Conservation (phyloP, 2,888 invertebrate genomes). For the Aporophyla nigra region DNA sequence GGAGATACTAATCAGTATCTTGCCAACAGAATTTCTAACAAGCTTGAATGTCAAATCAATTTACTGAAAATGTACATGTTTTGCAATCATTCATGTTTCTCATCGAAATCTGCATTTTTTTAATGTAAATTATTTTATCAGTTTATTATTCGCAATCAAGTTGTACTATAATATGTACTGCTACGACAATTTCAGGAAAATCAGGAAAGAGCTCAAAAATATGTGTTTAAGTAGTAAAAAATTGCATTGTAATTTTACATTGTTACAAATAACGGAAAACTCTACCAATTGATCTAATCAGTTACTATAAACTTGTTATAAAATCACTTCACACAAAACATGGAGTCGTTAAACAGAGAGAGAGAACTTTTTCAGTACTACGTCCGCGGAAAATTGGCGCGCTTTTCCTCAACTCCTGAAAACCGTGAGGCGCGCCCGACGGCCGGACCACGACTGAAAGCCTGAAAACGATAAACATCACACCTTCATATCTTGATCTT, state of each 20-base stretch:
- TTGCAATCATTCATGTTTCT: slow-evolving; percentile 12
- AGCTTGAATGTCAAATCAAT: slow-evolving; percentile 26
- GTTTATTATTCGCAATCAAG: not conserved
- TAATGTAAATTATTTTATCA: not conserved
- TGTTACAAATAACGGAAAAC: not conserved
- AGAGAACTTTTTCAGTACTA: slow-evolving; percentile 30
- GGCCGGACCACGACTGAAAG: slow-evolving; percentile 76
- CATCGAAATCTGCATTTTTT: not conserved
- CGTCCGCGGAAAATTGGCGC: slow-evolving; percentile 64
- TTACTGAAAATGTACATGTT: slow-evolving; percentile 19
- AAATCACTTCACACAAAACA: slow-evolving; percentile 23
- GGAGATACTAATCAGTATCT: not conserved
- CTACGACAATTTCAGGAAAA: not conserved
- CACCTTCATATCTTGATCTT: slow-evolving; percentile 50
- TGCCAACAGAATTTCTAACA: not conserved
- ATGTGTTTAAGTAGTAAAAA: not conserved
- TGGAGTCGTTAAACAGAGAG: too few relatives aligned
- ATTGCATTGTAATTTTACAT: not conserved
- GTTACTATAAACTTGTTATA: not conserved
- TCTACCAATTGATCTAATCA: not conserved
- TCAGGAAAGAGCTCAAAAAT: not conserved
- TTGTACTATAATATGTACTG: not conserved
- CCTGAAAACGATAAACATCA: slow-evolving; percentile 74
- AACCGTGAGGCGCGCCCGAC: slow-evolving; percentile 76
- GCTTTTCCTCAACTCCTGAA: slow-evolving; percentile 65